Conservation (phyloP, 2,113 vertebrate species). For the Plestiodon gilberti region DNA sequence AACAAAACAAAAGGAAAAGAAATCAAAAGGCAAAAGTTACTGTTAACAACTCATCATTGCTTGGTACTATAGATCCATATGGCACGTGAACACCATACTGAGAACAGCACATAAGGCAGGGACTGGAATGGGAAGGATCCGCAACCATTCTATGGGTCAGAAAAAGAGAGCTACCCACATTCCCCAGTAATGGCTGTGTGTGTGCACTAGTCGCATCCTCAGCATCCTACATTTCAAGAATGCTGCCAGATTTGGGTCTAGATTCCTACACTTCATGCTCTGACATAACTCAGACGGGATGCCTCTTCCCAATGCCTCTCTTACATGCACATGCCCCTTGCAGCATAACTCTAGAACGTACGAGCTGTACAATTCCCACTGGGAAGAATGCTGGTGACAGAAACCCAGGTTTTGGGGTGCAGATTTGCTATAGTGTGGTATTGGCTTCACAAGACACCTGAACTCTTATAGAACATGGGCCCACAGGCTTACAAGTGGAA, state of each 20-base stretch:
- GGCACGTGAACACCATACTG: constrained; percentile 41
- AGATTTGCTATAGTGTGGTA: neutral
- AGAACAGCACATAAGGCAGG: constrained; percentile 34
- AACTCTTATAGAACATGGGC: neutral
- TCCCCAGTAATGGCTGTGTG: neutral
- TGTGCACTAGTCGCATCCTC: neutral
- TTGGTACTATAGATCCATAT: constrained; percentile 32
- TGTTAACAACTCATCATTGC: constrained; percentile 37
- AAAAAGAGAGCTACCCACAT: neutral
- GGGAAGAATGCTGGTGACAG: neutral
- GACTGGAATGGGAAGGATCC: neutral
- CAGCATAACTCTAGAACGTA: neutral
- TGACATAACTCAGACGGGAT: neutral
- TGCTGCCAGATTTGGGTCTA: neutral
- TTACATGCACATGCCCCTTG: neutral
- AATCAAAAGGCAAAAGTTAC: constrained; percentile 33
- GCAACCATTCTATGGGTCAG: neutral
- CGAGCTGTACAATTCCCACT: neutral
- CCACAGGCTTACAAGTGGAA: neutral
- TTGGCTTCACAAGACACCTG: neutral
- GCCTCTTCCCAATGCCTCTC: neutral
- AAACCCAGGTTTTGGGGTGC: neutral
- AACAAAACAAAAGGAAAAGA: constrained; percentile 35
- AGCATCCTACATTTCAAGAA: neutral
- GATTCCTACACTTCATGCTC: neutral